These are phyloP conservation scores for Vipera latastei DNA, from an alignment of 2,797 vertebrate genomes.

Conservation along the genomic window DNA sequence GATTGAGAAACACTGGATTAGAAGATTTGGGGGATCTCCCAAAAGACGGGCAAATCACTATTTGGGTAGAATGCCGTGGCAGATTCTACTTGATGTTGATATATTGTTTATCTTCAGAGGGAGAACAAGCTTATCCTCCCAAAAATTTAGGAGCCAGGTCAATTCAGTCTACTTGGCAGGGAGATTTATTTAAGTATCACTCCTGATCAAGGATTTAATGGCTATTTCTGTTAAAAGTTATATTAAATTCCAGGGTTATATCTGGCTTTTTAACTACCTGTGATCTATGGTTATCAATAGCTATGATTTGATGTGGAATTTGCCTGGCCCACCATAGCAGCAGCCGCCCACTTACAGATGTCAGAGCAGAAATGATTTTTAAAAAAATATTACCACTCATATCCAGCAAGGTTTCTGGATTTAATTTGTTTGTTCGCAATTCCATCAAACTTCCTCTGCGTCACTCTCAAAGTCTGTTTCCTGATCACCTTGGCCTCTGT, in stretches of 20 bases:
- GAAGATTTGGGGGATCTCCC: background rate
- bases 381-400: background rate
- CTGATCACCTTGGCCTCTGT: slow-evolving; percentile 75
- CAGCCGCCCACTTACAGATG: background rate
- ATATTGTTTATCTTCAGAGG: background rate
- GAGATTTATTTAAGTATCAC: background rate
- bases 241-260: background rate
- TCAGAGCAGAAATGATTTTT: background rate
- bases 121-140: background rate
- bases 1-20: background rate
- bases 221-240: background rate
- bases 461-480: slow-evolving; percentile 74
- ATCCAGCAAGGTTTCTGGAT: slow-evolving; percentile 20
- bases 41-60: background rate
- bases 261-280: background rate
- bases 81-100: background rate
- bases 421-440: slow-evolving; percentile 40
- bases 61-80: background rate
- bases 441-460: slow-evolving; percentile 70
- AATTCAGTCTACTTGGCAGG: background rate
- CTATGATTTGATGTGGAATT: background rate
- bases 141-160: background rate
- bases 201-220: background rate
- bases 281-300: background rate
- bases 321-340: background rate